Evolutionary conservation across 2,888 invertebrate genomes (phyloP).

Genomic region (Catocala sponsa): DNA sequence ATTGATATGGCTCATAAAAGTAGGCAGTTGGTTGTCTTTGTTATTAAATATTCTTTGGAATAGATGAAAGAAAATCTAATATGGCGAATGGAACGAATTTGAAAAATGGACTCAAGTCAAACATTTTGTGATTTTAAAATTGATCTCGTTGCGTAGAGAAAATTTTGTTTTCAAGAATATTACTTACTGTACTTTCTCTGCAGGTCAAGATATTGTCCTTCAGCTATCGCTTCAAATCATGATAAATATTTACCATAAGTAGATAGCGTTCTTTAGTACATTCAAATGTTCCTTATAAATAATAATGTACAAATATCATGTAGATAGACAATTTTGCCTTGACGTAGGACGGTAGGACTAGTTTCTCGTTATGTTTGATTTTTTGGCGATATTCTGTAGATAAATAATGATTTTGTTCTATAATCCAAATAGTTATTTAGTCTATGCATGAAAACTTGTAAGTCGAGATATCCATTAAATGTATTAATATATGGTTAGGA

Average conservation of each 20-base stretch:
- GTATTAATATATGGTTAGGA: too few species aligned
- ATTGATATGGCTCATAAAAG: background rate
- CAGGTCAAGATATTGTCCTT: background rate
- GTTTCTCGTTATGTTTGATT: background rate
- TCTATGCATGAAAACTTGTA: too few species aligned
- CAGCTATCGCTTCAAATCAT: slow-evolving; percentile 6
- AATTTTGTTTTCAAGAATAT: too few species aligned
- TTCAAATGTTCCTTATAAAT: slow-evolving; percentile 1
- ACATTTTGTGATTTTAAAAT: slow-evolving; percentile 18
- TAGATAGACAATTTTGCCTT: slow-evolving; percentile 12
- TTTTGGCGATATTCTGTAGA: background rate
- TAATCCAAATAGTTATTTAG: background rate
- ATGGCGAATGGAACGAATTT: slow-evolving; percentile 38
- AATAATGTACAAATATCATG: background rate
- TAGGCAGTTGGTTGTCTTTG: background rate
- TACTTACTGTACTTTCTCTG: slow-evolving; percentile 1
- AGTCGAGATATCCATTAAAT: too few species aligned
- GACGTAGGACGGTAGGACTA: background rate
- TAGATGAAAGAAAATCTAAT: background rate
- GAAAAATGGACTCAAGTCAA: slow-evolving; percentile 43
- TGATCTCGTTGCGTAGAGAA: background rate
- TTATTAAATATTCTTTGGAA: background rate
- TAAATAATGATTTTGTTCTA: slow-evolving; percentile 1
- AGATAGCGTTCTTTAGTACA: background rate
- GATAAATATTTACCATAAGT: background rate